Conservation (phyloP, 2,888 invertebrate genomes). For the Lucinisca nassula region DNA sequence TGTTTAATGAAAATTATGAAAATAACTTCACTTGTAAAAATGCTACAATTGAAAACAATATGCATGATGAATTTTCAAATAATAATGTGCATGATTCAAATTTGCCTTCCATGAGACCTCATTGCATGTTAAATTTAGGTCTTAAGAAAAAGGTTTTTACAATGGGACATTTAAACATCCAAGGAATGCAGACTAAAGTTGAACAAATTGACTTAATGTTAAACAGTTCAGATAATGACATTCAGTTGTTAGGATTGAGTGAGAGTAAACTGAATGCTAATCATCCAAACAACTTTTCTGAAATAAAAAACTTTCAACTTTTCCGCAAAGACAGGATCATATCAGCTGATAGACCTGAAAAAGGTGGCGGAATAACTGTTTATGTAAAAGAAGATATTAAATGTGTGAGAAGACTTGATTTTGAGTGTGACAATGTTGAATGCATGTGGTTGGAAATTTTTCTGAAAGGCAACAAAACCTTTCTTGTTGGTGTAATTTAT, state of each 20-base stretch:
- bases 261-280: not conserved
- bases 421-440: not conserved
- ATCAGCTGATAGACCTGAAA: too few relatives aligned
- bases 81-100: too few relatives aligned
- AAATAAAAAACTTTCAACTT: not conserved
- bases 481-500: not conserved
- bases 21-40: not conserved
- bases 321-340: not conserved
- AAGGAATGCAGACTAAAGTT: too few relatives aligned
- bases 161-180: too few relatives aligned
- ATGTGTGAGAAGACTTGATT: not conserved
- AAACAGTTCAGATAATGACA: not conserved
- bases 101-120: not conserved
- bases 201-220: too few relatives aligned
- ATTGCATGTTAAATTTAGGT: slow-evolving; percentile 2
- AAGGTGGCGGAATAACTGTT: not conserved
- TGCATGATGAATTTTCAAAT: too few relatives aligned
- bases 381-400: not conserved
- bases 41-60: slow-evolving; percentile 3
- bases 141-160: not conserved
- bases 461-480: not conserved
- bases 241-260: not conserved
- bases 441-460: not conserved
- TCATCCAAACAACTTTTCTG: not conserved
- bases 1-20: not conserved